Evolutionary conservation across 1,140 invertebrate genomes (phyloP), one percentile per base, ranked within the genome.

Genomic region (Stegodyphus dumicola): DNA sequence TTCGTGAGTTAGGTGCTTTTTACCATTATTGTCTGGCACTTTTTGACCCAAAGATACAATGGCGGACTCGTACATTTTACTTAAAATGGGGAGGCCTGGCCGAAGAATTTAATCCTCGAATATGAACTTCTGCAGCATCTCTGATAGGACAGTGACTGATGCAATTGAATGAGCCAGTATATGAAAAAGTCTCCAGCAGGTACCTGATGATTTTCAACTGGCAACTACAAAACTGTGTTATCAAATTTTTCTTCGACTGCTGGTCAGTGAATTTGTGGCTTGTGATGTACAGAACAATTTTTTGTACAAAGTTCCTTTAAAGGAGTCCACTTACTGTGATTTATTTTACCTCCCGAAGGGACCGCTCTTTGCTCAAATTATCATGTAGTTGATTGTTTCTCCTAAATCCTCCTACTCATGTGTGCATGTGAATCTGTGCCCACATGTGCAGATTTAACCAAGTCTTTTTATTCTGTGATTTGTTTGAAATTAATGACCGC

Each of bases 1-100:
- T 98, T 90, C 94, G 97, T 71, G 98, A 99, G 92, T 92, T 94
- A 7, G 95, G 95, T 78, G 95, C 97, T 71, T 95, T 98, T 6
- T 96, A 96, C 89, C 92, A 99, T 64, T 96, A 98, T 89, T 90
- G 96, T 54, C 93, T 95, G 88, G 97, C 98, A 71, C 92, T 98
- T 74, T 90, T 90, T 79, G 94, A 96, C 91, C 95, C 96, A 2
- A 93, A 94, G 64, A 97, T 99, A 88, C 93, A 94, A 90, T 99
- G 98, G 98, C 92, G 98, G 87, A 94, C 95, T 88, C 93, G 96
- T 88, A 93, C 93, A 87, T 99, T 96, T 90, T 94, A 94, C 89
- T 92, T 99, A 52, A 94, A 95, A 87, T 99, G 97, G 97, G 98
- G 98, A 77, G 98, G 98, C 17, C 64, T 87, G 13, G 88, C 87